These are phyloP conservation scores for Eumerus sabulonum DNA, from an alignment of 2,888 invertebrate genomes.

Conservation along the genomic window DNA sequence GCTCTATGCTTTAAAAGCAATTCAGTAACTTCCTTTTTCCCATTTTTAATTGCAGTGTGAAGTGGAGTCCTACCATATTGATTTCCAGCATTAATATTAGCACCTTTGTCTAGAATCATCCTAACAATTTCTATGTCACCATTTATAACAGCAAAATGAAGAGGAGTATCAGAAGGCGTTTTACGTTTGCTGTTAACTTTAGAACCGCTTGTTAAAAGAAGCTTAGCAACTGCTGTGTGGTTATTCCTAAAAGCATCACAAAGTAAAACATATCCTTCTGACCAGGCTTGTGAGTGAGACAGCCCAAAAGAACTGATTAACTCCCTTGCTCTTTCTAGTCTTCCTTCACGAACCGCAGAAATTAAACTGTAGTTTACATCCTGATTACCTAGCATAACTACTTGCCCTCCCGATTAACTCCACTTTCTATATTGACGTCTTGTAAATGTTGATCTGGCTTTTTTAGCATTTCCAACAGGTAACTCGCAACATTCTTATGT, in stretches of 20 bases:
- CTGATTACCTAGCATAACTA: background rate
- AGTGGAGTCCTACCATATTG: background rate
- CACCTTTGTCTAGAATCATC: background rate
- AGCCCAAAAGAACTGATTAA: background rate
- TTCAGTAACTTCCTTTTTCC: background rate
- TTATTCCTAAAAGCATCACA: background rate
- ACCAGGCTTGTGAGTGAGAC: background rate
- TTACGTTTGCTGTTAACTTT: background rate
- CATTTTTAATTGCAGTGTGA: background rate
- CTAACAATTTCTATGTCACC: background rate
- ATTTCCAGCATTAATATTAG: background rate
- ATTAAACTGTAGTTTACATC: background rate
- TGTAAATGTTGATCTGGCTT: no score
- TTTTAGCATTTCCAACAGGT: no score
- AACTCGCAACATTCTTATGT: no score
- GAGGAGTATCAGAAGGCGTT: background rate
- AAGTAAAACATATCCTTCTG: background rate
- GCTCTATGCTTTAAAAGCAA: background rate
- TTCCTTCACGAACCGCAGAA: background rate
- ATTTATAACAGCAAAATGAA: background rate
- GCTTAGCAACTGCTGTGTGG: background rate
- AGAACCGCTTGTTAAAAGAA: background rate
- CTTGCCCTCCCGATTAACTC: no score
- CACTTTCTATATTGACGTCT: no score
- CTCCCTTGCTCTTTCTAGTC: background rate